Evolutionary conservation across 2,113 vertebrate genomes (phyloP), one percentile per base, ranked within the genome.

Genomic region (Bagarius yarrelli): DNA sequence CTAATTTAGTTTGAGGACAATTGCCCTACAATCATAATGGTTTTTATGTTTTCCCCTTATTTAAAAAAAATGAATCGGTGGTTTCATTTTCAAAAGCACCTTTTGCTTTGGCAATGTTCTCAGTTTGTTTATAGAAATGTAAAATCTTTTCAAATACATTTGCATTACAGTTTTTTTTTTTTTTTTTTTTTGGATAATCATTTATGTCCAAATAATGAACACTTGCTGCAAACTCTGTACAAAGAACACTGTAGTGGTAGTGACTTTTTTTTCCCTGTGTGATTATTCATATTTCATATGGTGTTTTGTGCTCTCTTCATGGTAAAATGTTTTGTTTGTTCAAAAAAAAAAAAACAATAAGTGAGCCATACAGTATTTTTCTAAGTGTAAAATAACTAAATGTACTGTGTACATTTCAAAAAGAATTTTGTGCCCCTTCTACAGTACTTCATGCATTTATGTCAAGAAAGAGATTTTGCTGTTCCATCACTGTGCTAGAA

Each of bases 341-440:
- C 50, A 89, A 92, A 86, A 91, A 90, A 88, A 89, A 92, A 86
- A 91, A 90, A 88, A 53, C 88, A 87, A 90, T 90, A 85, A 88
- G 89, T 92, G 89, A 88, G 90, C 91, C 88, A 88, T 63, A 92
- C 90, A 92, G 88, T 93, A 92, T 93, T 92, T 93, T 92, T 92
- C 87, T 93, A 93, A 90, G 82, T 85, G 61, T 83, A 30, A 87
- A 83, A 71, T 76, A 47, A 81, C 67, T 85, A 88, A 89, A 83
- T 86, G 87, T 90, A 89, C 85, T 78, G 66, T 92, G 89, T 85
- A 87, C 88, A 91, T 91, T 87, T 87, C 81, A 92, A 89, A 91
- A 88, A 52, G 27, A 83, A 67, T 75, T 66, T 63, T 80, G 55
- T 53, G 66, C 82, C 74, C 77, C 85, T 83, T 84, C 77, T 84